Base-by-base conservation (phyloP, 2,888 invertebrate genomes). In the Cataglyphis livida region DNA sequence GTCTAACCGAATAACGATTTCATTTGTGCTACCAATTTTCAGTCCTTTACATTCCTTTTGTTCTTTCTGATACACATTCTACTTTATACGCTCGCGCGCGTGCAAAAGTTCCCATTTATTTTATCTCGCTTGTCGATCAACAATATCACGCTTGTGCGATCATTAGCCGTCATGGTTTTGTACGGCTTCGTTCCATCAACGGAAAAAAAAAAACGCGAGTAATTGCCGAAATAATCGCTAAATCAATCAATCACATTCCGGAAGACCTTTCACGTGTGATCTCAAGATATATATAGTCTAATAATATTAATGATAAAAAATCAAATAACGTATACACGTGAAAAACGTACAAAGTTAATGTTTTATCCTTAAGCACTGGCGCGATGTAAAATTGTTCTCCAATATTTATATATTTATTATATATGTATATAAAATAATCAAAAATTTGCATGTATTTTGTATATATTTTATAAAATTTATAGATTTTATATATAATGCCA, bases 161-260 rank as follows among this genome's bases (percentile, higher is more conserved):
- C 79, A 83, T 84, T 73, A 84, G 82, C 81, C 79, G 75, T 64
- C 44, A 32, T 57, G 51, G 28, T 35, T 35, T 35, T 35, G 32
- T 35, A 6, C 32, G 32, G 32, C 6, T 35, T 71, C 84, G 65
- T 81, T 85, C 81, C 85, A 73, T 85, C 79, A 65, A 44, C 73
- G 32, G 35, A 79, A 25, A 82, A 84, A 25, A 85, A 85, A 21
- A 64, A 87, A 84, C 85, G 59, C 76, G 76, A 66, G 65, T n/a
- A 64, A 64, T 25, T n/a, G 62, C 25, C 35, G 12, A 41, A 64
- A 35, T 25, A 41, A 18, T 41, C 44, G 54, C 28, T 65, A 65
- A 51, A 57, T 66, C 32, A 65, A 54, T 76, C 78, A 65, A 54
- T 76, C 78, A 35, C 70, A 59, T 48, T 70, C 59, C 78, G 59